Percentiles rank a stretch among this genome's conserved stretches.
Evolutionary conservation across 1,140 invertebrate genomes (phyloP).

Genomic region (Vanessa tameamea): DNA sequence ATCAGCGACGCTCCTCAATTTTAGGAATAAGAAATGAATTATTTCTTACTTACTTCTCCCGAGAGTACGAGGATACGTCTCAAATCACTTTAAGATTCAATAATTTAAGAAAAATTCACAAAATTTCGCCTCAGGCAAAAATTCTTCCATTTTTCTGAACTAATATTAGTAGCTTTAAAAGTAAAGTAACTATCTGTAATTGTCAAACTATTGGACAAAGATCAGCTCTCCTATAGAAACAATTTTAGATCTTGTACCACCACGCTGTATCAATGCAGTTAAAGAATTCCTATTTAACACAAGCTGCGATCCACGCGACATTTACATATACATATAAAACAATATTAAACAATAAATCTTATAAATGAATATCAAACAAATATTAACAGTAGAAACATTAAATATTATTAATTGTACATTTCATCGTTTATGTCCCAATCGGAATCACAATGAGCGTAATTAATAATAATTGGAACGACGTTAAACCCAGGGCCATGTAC

Average conservation of each 20-base stretch:
- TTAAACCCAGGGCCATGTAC: background rate
- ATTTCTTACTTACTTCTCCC: constrained; percentile 1
- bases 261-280: too few species aligned
- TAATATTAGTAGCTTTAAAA: too few species aligned
- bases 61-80: background rate
- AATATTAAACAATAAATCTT: background rate
- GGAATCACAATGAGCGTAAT: constrained; percentile 1
- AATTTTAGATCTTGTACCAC: too few species aligned
- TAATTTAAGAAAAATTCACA: too few species aligned
- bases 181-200: too few species aligned
- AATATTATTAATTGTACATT: constrained; percentile 1
- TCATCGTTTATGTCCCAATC: background rate
- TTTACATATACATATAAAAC: background rate
- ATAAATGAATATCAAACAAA: background rate
- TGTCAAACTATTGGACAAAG: too few species aligned
- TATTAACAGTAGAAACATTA: background rate
- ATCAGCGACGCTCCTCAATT: constrained; percentile 1
- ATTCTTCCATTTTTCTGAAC: too few species aligned
- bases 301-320: too few species aligned
- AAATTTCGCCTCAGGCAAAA: too few species aligned
- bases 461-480: constrained; percentile 1
- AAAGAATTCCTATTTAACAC: too few species aligned
- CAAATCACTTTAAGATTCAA: too few species aligned
- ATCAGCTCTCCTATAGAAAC: too few species aligned
- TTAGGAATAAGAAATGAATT: background rate